Conservation (phyloP, 2,888 invertebrate species). For the Vesta saturnalis region DNA sequence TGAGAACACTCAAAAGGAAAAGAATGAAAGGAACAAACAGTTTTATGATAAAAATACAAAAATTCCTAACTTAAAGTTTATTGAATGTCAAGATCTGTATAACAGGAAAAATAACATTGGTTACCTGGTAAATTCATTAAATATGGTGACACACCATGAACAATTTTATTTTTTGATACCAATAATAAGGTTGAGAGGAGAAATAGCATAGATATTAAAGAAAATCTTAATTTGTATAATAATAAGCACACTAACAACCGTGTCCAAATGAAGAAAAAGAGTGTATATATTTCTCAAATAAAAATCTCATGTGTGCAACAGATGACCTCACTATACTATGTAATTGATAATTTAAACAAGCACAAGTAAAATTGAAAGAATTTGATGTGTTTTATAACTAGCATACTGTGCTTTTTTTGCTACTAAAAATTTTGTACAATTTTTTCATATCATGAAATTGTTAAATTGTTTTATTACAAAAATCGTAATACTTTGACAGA, state of each 20-base stretch:
- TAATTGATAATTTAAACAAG: too few species aligned
- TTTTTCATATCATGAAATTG: too few species aligned
- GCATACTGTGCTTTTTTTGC: too few species aligned
- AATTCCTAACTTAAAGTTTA: neutral
- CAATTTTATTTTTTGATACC: neutral
- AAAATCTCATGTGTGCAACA: too few species aligned
- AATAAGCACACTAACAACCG: neutral
- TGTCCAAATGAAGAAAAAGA: neutral
- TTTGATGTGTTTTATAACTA: too few species aligned
- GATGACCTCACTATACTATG: too few species aligned
- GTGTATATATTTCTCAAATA: neutral
- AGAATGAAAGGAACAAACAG: neutral
- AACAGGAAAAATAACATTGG: neutral
- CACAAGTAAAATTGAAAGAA: too few species aligned
- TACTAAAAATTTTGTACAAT: too few species aligned
- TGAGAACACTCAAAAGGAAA: neutral
- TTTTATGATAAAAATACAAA: neutral
- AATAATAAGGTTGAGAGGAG: neutral
- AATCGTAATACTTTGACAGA: too few species aligned
- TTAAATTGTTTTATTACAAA: too few species aligned
- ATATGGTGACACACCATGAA: neutral
- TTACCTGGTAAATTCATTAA: neutral
- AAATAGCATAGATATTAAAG: neutral
- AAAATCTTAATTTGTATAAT: neutral
- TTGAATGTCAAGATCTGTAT: neutral